Evolutionary conservation across 2,113 vertebrate genomes (phyloP).

Genomic region (Malurus elegans): DNA sequence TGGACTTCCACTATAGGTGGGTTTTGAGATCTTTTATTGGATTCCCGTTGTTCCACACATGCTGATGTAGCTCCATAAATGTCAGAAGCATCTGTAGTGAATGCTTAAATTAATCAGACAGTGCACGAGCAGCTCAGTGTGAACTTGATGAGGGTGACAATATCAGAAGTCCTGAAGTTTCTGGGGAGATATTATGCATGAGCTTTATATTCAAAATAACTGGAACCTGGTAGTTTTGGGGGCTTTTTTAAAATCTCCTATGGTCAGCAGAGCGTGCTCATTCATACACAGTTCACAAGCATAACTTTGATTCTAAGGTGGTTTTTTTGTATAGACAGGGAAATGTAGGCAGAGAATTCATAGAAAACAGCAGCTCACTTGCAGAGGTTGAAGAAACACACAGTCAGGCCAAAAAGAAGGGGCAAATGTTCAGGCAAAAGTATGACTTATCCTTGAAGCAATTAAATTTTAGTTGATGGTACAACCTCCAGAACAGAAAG

Average conservation of each 20-base stretch:
- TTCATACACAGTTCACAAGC: background rate
- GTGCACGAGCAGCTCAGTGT: background rate
- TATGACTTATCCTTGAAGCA: background rate
- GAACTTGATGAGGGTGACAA: rapidly evolving
- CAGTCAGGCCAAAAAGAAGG: background rate
- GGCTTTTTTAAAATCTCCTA: background rate
- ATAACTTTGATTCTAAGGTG: background rate
- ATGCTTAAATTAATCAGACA: background rate
- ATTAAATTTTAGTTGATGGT: background rate
- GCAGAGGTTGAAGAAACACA: background rate
- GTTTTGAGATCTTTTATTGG: background rate
- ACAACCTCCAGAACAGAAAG: background rate
- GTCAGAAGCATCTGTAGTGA: background rate
- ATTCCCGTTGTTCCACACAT: background rate
- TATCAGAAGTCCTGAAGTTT: background rate
- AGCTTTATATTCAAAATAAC: background rate
- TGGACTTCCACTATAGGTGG: background rate
- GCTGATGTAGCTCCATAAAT: background rate
- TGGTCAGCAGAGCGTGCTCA: background rate
- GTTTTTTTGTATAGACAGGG: background rate
- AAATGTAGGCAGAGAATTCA: background rate
- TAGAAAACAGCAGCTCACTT: background rate
- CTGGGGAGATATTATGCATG: background rate
- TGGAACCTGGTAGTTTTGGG: background rate
- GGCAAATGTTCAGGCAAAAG: background rate